Evolutionary conservation across 2,113 vertebrate species (phyloP).

Genomic region (Gambusia affinis): DNA sequence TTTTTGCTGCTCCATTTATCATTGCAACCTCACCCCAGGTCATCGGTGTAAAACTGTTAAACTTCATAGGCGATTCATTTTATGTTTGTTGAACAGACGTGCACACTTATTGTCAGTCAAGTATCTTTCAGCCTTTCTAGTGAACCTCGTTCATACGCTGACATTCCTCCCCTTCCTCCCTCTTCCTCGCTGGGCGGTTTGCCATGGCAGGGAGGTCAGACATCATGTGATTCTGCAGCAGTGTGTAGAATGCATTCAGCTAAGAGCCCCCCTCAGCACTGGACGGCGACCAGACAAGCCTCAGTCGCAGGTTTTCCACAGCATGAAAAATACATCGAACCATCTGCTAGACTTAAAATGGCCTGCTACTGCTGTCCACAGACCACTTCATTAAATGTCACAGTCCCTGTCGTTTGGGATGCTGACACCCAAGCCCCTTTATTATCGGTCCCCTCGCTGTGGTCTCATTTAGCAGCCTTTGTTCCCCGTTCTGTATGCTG

Average conservation of each 20-base stretch:
- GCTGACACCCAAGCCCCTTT: constrained; percentile 41
- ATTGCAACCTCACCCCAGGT: constrained; percentile 49
- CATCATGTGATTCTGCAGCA: constrained; percentile 78
- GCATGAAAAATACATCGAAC: constrained; percentile 75
- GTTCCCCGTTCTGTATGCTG: constrained; percentile 39
- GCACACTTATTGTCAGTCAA: constrained; percentile 24
- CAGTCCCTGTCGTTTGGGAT: constrained; percentile 37
- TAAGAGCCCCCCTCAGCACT: constrained; percentile 63
- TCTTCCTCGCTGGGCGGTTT: constrained; percentile 73
- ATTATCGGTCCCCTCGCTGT: constrained; percentile 47
- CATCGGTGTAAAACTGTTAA: constrained; percentile 55
- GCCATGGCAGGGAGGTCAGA: constrained; percentile 79
- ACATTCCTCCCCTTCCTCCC: constrained; percentile 61
- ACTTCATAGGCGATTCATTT: constrained; percentile 54
- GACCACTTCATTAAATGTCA: constrained; percentile 59
- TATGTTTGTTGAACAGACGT: constrained; percentile 45
- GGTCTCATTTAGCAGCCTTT: constrained; percentile 40
- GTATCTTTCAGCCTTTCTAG: constrained; percentile 29
- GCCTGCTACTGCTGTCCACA: constrained; percentile 53
- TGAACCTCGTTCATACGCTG: constrained; percentile 46
- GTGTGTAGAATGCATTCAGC: constrained; percentile 78
- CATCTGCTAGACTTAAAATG: constrained; percentile 66
- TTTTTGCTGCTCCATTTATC: constrained; percentile 19
- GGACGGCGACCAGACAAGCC: constrained; percentile 73
- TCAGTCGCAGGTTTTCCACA: constrained; percentile 73